These are phyloP conservation scores for Phaenicophaeus curvirostris DNA, from an alignment of 2,797 vertebrate genomes.

Conservation along the genomic window DNA sequence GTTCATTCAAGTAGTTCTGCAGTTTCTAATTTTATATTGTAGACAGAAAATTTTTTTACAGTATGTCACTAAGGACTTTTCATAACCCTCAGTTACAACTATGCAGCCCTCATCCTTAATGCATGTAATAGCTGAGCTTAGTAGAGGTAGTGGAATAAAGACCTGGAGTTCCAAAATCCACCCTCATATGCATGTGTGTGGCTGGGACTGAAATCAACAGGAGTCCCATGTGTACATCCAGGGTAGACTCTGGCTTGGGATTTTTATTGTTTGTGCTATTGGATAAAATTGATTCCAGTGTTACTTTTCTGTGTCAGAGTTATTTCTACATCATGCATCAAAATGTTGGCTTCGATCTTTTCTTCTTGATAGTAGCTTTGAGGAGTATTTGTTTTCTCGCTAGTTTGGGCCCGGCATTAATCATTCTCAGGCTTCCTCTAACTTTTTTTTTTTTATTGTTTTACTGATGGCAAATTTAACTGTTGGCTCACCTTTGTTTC, in stretches of 20 bases:
- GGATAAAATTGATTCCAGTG: conserved; percentile 51
- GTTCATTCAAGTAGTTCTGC: conserved; percentile 72
- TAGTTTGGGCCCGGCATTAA: conserved; percentile 39
- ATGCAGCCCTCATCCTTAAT: background rate
- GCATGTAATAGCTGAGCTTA: background rate
- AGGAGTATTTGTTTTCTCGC: conserved; percentile 53
- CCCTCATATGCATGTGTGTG: conserved; percentile 50
- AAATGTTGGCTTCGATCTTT: conserved; percentile 51
- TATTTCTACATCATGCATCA: conserved; percentile 57
- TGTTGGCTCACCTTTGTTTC: conserved; percentile 56
- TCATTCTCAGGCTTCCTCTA: conserved; percentile 54
- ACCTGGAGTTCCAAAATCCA: conserved; percentile 2
- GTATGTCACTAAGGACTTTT: conserved; percentile 42
- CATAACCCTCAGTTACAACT: conserved; percentile 33
- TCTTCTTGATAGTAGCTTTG: conserved; percentile 55
- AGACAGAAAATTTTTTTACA: conserved; percentile 61
- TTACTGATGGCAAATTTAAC: conserved; percentile 54
- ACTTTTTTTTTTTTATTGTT: conserved; percentile 19
- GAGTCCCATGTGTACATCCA: conserved; percentile 9
- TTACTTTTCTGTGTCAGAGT: conserved; percentile 33
- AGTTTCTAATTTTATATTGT: conserved; percentile 54
- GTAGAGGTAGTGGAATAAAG: conserved; percentile 25
- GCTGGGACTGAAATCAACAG: conserved; percentile 36
- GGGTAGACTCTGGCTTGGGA: conserved; percentile 17
- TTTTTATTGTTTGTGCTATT: conserved; percentile 51